phyloP scores from a whole-genome alignment of 2,113 vertebrate species.

The Sigmodon hispidus region DNA sequence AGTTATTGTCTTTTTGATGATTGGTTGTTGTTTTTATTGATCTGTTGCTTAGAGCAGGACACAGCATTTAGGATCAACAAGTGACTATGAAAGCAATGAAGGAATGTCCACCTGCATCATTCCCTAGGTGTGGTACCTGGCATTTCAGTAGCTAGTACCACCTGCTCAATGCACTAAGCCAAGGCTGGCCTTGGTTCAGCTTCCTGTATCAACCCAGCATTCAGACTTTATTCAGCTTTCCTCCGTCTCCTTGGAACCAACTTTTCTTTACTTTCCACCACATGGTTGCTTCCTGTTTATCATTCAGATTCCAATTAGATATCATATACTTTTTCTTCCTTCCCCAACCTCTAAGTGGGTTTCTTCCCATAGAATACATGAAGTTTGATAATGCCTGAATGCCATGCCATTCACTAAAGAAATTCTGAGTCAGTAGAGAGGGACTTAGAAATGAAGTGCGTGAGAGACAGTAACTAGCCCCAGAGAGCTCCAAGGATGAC shows the following conservation, averaged over 20 bases:
- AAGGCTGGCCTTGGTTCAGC: not conserved
- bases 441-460: slow-evolving; percentile 72
- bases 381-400: slow-evolving; percentile 62
- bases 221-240: not conserved
- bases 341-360: slow-evolving; percentile 39
- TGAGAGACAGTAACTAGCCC: slow-evolving; percentile 71
- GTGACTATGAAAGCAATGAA: slow-evolving; percentile 20
- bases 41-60: not conserved
- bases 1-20: not conserved
- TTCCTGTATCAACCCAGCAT: not conserved
- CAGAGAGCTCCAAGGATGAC: slow-evolving; percentile 60
- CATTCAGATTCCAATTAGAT: slow-evolving; percentile 41
- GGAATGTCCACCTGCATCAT: not conserved
- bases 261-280: not conserved
- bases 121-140: not conserved
- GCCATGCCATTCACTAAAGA: slow-evolving; percentile 48
- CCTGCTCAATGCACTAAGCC: not conserved
- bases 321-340: slow-evolving; percentile 34
- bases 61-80: not conserved
- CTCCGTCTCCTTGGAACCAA: not conserved
- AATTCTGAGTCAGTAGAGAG: slow-evolving; percentile 55
- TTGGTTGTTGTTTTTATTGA: not conserved
- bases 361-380: slow-evolving; percentile 27
- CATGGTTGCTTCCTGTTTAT: slow-evolving; percentile 21
- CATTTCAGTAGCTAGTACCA: not conserved